Evolutionary conservation across 2,888 invertebrate species (phyloP).

Genomic region (Chromoteleia sp.): DNA sequence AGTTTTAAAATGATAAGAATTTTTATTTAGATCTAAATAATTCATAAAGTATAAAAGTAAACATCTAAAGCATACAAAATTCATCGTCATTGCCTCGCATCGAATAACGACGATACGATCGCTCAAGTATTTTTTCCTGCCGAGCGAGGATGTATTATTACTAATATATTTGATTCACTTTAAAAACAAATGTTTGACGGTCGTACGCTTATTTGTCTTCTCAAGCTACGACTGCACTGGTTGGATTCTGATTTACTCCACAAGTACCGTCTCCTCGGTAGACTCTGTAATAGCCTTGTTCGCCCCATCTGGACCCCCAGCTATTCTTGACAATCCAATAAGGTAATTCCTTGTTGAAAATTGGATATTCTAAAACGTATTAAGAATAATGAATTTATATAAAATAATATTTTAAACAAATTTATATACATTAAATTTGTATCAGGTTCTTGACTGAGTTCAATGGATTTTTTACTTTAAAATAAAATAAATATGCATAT

Average conservation of each 20-base stretch:
- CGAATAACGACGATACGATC: slow-evolving; percentile 15
- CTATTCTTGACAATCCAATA: slow-evolving; percentile 98
- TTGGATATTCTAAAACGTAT: slow-evolving; percentile 58
- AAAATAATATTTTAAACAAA: too few species aligned
- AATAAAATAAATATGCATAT: too few species aligned
- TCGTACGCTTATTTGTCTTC: slow-evolving; percentile 45
- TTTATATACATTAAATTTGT: too few species aligned
- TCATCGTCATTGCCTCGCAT: slow-evolving; percentile 43
- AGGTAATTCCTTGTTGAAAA: slow-evolving; percentile 91
- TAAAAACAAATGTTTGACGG: slow-evolving; percentile 12
- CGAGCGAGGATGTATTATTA: slow-evolving; percentile 18
- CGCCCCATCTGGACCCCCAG: slow-evolving; percentile 96
- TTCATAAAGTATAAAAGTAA: slow-evolving; percentile 56
- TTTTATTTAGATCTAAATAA: slow-evolving; percentile 20
- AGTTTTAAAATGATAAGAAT: slow-evolving; percentile 6
- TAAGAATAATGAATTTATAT: slow-evolving; percentile 4
- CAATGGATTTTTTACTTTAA: too few species aligned
- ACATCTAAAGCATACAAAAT: slow-evolving; percentile 39
- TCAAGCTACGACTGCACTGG: slow-evolving; percentile 90
- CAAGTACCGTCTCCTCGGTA: slow-evolving; percentile 98
- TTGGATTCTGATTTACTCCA: slow-evolving; percentile 96
- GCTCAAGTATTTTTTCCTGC: neutral
- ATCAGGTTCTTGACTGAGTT: too few species aligned
- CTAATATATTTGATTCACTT: slow-evolving; percentile 16
- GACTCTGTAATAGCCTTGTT: slow-evolving; percentile 97